Conservation (phyloP, 2,888 invertebrate species). For the Ophion obscuratus region DNA sequence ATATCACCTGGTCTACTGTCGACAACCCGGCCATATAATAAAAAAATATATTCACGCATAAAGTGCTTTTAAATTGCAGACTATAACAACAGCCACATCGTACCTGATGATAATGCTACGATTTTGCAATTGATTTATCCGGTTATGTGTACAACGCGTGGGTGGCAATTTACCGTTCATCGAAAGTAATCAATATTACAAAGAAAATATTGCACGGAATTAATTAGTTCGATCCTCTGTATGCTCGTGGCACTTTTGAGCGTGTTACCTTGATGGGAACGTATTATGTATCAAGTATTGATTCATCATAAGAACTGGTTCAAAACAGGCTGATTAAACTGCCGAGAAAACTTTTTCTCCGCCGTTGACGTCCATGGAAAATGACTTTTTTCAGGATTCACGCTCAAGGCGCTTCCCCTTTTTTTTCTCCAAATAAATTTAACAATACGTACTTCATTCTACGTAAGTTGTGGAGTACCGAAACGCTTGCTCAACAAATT, state of each 20-base stretch:
- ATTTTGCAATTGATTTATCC: slow-evolving; percentile 16
- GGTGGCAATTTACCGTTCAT: neutral
- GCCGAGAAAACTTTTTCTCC: no score
- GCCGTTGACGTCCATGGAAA: neutral
- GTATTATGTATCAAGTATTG: neutral
- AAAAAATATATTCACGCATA: neutral
- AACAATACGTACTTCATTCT: no score
- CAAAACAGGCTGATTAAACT: no score
- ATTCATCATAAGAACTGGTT: neutral
- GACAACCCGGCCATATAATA: neutral
- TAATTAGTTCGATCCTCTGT: neutral
- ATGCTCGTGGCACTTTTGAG: neutral
- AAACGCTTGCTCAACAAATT: no score
- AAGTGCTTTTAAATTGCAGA: slow-evolving; percentile 28
- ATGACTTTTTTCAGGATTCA: neutral
- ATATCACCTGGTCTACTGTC: neutral
- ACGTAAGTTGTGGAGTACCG: no score
- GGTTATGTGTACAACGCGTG: neutral
- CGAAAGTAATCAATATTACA: neutral
- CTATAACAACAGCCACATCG: slow-evolving; percentile 4
- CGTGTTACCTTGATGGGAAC: neutral
- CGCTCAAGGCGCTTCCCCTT: neutral
- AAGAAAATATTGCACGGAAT: neutral
- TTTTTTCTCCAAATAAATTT: neutral
- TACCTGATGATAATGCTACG: slow-evolving; percentile 47